Evolutionary conservation across 2,113 vertebrate genomes (phyloP).

Genomic region (Indicator maculatus): DNA sequence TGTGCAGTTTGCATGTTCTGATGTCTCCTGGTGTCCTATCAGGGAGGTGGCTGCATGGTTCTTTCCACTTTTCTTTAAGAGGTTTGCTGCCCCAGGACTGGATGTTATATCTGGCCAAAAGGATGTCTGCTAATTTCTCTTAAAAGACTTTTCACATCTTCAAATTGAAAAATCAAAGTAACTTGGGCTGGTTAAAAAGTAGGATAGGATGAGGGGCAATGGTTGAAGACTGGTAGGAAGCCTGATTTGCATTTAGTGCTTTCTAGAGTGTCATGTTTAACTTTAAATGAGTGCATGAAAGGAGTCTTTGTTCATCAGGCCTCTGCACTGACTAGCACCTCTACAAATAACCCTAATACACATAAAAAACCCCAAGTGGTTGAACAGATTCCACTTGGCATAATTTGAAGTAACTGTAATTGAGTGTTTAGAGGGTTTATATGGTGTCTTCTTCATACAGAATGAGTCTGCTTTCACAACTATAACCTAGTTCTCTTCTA

Average conservation of each 20-base stretch:
- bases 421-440: not conserved
- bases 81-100: too few relatives aligned
- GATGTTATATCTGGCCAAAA: too few relatives aligned
- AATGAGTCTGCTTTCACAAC: not conserved
- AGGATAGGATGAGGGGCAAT: too few relatives aligned
- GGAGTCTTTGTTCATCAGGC: not conserved
- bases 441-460: not conserved
- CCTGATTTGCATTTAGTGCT: not conserved
- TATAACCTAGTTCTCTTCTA: not conserved
- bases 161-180: too few relatives aligned
- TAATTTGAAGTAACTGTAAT: not conserved
- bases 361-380: not conserved
- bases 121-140: too few relatives aligned
- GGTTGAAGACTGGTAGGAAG: not conserved
- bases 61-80: too few relatives aligned
- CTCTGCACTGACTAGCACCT: not conserved
- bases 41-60: not conserved
- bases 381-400: not conserved
- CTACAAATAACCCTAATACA: not conserved
- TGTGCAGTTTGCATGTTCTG: not conserved
- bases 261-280: not conserved
- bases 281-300: not conserved
- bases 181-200: too few relatives aligned
- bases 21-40: not conserved
- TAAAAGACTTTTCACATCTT: too few relatives aligned